phyloP scores from a whole-genome alignment of 2,888 invertebrate genomes.

The Spialia ferax region DNA sequence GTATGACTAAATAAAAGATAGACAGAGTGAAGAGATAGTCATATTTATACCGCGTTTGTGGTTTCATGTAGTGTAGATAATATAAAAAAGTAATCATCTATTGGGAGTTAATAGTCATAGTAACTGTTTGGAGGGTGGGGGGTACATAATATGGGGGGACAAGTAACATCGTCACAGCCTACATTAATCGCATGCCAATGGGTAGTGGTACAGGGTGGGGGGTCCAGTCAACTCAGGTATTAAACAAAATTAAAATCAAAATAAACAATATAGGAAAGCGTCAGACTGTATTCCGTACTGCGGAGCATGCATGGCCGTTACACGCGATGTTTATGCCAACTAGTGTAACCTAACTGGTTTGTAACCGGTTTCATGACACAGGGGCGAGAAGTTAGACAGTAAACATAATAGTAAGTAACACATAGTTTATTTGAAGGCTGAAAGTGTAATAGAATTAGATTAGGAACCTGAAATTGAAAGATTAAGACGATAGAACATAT shows the following conservation, averaged over 20 bases:
- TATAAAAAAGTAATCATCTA: constrained; percentile 52
- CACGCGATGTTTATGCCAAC: constrained; percentile 59
- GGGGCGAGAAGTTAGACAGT: constrained; percentile 43
- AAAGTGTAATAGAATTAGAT: constrained; percentile 20
- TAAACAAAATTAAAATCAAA: constrained; percentile 48
- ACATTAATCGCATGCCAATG: constrained; percentile 80
- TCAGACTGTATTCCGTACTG: constrained; percentile 73
- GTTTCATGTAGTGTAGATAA: constrained; percentile 66
- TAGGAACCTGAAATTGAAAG: constrained; percentile 31
- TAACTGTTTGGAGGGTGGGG: constrained; percentile 77
- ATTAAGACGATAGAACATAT: constrained; percentile 34
- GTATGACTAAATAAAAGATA: constrained; percentile 85
- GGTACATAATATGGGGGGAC: constrained; percentile 68
- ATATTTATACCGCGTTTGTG: constrained; percentile 82
- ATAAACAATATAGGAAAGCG: constrained; percentile 67
- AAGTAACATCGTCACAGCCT: constrained; percentile 83
- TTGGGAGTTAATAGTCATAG: constrained; percentile 72
- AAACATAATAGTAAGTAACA: constrained; percentile 46
- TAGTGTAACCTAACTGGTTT: constrained; percentile 58
- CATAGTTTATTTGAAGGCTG: constrained; percentile 29
- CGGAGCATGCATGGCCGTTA: constrained; percentile 73
- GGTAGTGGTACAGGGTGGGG: constrained; percentile 55
- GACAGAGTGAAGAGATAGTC: constrained; percentile 77
- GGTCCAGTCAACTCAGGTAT: constrained; percentile 71
- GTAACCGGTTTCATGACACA: constrained; percentile 72